Conservation (phyloP, 2,797 vertebrate genomes). For the Sciurus vulgaris region DNA sequence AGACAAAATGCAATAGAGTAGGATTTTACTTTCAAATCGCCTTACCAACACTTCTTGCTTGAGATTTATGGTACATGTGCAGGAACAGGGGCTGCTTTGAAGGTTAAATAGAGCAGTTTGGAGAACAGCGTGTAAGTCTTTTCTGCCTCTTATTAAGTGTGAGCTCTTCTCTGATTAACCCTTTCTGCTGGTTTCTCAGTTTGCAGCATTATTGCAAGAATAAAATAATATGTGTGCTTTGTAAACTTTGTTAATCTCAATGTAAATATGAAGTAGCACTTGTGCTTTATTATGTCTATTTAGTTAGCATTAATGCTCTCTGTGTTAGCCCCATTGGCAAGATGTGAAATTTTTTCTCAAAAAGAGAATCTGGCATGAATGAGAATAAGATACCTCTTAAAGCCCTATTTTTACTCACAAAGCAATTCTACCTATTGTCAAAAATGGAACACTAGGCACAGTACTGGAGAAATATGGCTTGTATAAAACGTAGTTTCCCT, state of each 20-base stretch:
- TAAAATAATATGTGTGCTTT: background rate
- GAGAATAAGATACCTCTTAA: background rate
- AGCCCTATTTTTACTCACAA: background rate
- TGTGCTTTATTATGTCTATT: background rate
- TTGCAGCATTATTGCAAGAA: background rate
- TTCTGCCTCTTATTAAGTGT: conserved; percentile 60
- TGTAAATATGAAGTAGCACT: background rate
- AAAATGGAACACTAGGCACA: background rate
- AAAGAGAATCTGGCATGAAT: background rate
- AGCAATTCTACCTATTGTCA: background rate
- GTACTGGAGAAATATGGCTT: background rate
- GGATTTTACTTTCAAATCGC: conserved; percentile 79
- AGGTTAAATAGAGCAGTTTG: conserved; percentile 49
- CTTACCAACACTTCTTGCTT: conserved; percentile 62
- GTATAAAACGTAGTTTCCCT: background rate
- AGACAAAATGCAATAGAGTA: conserved; percentile 77
- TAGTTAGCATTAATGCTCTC: background rate
- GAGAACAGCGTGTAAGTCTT: background rate
- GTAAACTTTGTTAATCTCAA: background rate
- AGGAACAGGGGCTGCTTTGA: conserved; percentile 64
- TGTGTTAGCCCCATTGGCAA: background rate
- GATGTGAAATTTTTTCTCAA: background rate
- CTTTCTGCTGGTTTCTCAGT: background rate
- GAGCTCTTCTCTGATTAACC: conserved; percentile 45
- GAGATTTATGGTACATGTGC: conserved; percentile 73